phyloP scores from a whole-genome alignment of 1,140 invertebrate genomes.

The Maconellicoccus hirsutus region DNA sequence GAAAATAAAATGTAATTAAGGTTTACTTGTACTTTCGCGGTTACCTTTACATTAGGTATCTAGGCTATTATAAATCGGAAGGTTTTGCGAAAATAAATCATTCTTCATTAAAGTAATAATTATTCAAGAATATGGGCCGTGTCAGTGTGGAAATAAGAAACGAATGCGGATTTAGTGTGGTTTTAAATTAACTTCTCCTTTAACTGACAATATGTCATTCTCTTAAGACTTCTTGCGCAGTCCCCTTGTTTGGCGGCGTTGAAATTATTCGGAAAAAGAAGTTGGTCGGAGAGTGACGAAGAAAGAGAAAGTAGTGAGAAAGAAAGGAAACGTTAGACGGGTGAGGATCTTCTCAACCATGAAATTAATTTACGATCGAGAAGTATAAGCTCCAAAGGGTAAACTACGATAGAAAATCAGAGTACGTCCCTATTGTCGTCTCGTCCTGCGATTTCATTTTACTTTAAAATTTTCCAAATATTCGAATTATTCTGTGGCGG shows the following conservation, averaged over 20 bases:
- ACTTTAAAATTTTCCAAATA: conserved; percentile 10
- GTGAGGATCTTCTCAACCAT: conserved; percentile 8
- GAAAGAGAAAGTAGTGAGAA: conserved; percentile 3
- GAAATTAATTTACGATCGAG: conserved; percentile 9
- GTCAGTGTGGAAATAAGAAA: neutral
- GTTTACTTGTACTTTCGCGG: too few relatives aligned
- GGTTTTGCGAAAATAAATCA: neutral
- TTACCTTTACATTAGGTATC: too few relatives aligned
- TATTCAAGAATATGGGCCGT: neutral
- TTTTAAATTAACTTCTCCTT: conserved; percentile 10
- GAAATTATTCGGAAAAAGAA: conserved; percentile 4
- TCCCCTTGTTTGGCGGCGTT: conserved; percentile 1
- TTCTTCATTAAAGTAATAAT: conserved; percentile 10
- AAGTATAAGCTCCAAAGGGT: conserved; percentile 8
- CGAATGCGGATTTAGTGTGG: conserved; percentile 2
- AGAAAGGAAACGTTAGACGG: conserved; percentile 5
- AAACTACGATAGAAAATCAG: neutral
- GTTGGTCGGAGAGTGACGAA: neutral
- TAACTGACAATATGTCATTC: conserved; percentile 5
- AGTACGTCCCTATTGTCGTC: conserved; percentile 7
- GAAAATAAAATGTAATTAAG: too few relatives aligned
- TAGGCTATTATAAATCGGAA: neutral
- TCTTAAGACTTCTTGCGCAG: neutral
- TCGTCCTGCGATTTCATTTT: conserved; percentile 2
- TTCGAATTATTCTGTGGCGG: neutral